Conservation (phyloP, 2,113 vertebrate genomes). For the Prinia subflava region DNA sequence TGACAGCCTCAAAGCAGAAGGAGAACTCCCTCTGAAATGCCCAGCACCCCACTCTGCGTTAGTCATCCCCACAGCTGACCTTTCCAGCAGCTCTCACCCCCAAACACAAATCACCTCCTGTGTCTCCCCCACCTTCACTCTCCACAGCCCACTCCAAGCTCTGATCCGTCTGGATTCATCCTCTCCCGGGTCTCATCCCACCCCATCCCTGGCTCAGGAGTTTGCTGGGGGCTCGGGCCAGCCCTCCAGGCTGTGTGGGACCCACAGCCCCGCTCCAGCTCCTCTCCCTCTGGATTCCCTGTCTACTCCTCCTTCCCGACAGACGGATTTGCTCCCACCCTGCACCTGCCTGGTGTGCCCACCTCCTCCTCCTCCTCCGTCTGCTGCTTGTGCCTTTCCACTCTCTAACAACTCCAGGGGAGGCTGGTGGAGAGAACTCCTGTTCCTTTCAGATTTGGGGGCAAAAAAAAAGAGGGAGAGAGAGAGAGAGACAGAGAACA, state of each 20-base stretch:
- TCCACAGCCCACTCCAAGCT: not conserved
- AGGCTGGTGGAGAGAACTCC: not conserved
- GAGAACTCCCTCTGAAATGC: not conserved
- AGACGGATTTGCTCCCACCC: conserved; percentile 46
- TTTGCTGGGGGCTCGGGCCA: not conserved
- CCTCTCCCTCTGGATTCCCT: not conserved
- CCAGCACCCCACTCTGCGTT: not conserved
- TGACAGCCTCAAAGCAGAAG: not conserved
- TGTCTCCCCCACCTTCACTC: not conserved
- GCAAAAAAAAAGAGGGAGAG: not conserved
- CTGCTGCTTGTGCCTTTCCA: conserved; percentile 50
- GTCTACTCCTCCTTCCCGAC: not conserved
- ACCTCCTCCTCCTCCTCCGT: conserved; percentile 23
- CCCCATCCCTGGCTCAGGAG: not conserved
- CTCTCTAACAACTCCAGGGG: not conserved
- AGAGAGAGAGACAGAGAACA: not conserved
- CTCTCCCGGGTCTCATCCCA: not conserved
- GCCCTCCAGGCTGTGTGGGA: not conserved
- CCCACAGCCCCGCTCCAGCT: not conserved
- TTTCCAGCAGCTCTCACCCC: not conserved
- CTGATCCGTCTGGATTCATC: not conserved
- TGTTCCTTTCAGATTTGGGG: not conserved
- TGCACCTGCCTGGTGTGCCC: conserved; percentile 29
- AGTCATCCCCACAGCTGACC: not conserved
- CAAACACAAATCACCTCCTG: not conserved